These are phyloP conservation scores for Macrotus californicus DNA, from an alignment of 2,113 vertebrate species.

Conservation along the genomic window DNA sequence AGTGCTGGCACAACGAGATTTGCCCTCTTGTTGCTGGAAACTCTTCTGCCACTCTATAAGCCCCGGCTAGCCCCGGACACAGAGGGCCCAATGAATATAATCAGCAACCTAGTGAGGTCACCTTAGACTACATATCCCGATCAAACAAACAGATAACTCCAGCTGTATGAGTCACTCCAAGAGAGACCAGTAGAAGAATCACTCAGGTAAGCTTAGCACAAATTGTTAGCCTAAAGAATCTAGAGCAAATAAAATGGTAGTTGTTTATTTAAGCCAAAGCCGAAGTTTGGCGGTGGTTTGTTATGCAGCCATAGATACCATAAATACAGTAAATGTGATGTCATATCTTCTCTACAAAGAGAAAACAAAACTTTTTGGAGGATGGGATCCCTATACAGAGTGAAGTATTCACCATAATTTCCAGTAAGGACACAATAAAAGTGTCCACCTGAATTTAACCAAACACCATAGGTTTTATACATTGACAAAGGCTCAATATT, in stretches of 20 bases:
- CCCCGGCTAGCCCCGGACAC: background rate
- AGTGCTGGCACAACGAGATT: background rate
- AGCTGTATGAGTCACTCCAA: background rate
- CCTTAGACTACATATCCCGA: background rate
- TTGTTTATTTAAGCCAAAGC: background rate
- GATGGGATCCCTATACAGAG: background rate
- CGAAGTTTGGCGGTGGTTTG: background rate
- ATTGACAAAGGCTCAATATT: slow-evolving; percentile 10
- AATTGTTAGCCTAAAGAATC: background rate
- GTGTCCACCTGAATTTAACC: background rate
- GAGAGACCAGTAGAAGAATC: background rate
- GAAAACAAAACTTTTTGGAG: background rate
- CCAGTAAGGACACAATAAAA: background rate
- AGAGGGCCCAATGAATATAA: background rate
- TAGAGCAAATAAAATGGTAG: background rate
- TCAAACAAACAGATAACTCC: background rate
- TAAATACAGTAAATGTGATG: background rate
- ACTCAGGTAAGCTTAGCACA: background rate
- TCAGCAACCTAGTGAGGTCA: background rate
- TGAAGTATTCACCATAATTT: background rate
- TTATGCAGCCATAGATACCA: background rate
- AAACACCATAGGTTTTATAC: background rate
- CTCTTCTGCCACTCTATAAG: background rate
- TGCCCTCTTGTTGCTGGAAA: background rate
- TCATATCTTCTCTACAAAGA: background rate